Base-by-base conservation (phyloP, 2,888 invertebrate genomes). In the Sinodicranocentrus sp. region DNA sequence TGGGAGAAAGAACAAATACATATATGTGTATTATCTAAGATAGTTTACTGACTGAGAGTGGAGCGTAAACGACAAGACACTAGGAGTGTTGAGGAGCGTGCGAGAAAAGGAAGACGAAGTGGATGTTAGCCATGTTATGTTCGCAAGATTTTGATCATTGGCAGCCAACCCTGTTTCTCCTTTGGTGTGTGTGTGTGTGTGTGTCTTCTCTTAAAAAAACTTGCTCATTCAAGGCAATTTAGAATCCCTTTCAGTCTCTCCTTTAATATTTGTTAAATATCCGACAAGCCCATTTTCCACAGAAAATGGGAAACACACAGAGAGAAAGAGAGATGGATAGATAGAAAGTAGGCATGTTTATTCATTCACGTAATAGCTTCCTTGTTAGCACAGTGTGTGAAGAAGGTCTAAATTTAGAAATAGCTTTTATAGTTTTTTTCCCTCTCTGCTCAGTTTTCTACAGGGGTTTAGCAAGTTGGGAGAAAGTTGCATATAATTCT, bases 191-290 rank as follows among this genome's bases (percentile, higher is more conserved):
- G n/a, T n/a, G n/a, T n/a, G n/a, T n/a, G n/a, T n/a, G n/a, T n/a
- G n/a, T n/a, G n/a, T n/a, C n/a, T n/a, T n/a, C n/a, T n/a, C n/a
- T n/a, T n/a, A n/a, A n/a, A n/a, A n/a, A n/a, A n/a, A n/a, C 63
- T 54, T 59, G 23, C 39, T 75, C 70, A 78, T 78, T 78, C 70
- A 61, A 21, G 44, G 70, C 70, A 70, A 78, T 78, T 78, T 78
- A 78, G 77, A 78, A 78, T 67, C 77, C 68, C 23, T 77, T 78
- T 57, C 65, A 70, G 25, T 65, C 77, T 23, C 43, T 48, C 68
- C 59, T 78, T 77, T 77, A 77, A 78, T 78, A 78, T 78, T 78
- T 70, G 77, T 70, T 78, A 78, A 78, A 78, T 78, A 78, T 78
- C 77, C 68, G 77, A 57, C 77, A 78, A n/a, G 70, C 3, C 68